These are phyloP conservation scores for Xestia xanthographa DNA, from an alignment of 2,888 invertebrate species.

Conservation along the genomic window DNA sequence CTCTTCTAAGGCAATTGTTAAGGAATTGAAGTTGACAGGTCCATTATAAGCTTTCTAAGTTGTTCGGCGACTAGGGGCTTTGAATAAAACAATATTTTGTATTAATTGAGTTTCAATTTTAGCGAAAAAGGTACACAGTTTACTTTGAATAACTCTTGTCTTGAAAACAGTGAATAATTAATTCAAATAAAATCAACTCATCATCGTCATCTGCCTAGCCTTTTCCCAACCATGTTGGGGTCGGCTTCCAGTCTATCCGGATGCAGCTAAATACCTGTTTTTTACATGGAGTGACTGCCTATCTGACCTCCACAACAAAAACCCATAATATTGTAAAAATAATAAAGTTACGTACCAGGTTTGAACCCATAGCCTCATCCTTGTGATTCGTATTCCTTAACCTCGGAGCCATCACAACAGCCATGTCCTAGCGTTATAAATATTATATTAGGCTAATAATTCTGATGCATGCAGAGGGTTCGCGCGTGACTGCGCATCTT, in stretches of 20 bases:
- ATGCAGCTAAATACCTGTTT: too few relatives aligned
- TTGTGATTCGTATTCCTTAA: background rate
- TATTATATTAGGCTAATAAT: slow-evolving; percentile 74
- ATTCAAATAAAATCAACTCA: too few relatives aligned
- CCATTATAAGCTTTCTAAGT: slow-evolving; percentile 68
- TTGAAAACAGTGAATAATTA: too few relatives aligned
- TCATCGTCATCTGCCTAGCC: too few relatives aligned
- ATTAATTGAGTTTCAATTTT: background rate
- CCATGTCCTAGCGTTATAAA: slow-evolving; percentile 67
- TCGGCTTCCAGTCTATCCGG: too few relatives aligned
- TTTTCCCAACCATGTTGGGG: too few relatives aligned
- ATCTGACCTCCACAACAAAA: too few relatives aligned
- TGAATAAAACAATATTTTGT: slow-evolving; percentile 58
- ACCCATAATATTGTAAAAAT: background rate
- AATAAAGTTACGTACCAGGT: background rate
- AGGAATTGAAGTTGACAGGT: slow-evolving; percentile 69
- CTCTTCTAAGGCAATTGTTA: slow-evolving; percentile 63
- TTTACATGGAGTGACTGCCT: too few relatives aligned
- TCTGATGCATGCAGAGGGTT: slow-evolving; percentile 72
- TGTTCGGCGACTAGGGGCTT: slow-evolving; percentile 43
- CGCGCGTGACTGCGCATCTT: slow-evolving; percentile 74
- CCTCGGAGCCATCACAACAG: background rate
- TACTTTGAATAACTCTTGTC: background rate
- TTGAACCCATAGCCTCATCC: background rate
- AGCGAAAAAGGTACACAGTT: background rate